phyloP scores from a whole-genome alignment of 2,113 vertebrate species.

The Uria lomvia region DNA sequence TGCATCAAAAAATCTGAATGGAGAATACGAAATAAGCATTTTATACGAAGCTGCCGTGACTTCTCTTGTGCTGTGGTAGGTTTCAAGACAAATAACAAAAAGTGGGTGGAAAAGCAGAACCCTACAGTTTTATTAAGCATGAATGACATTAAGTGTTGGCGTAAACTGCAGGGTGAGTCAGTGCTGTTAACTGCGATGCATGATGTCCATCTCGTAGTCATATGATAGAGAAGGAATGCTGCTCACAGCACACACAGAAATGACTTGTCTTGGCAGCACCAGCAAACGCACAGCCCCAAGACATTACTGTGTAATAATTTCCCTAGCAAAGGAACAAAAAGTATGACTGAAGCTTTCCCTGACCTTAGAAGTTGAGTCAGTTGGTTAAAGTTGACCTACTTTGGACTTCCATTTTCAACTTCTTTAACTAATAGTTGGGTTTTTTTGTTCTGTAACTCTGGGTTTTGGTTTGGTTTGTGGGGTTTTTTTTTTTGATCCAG shows the following conservation, averaged over 20 bases:
- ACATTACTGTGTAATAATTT: constrained; percentile 56
- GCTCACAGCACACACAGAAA: constrained; percentile 35
- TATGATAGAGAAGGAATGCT: constrained; percentile 48
- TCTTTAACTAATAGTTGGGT: neutral
- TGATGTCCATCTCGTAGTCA: constrained; percentile 37
- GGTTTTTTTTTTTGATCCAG: neutral
- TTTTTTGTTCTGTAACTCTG: neutral
- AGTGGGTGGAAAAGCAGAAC: constrained; percentile 48
- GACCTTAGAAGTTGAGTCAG: constrained; percentile 34
- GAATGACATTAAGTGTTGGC: constrained; percentile 56
- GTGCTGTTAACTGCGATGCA: constrained; percentile 2
- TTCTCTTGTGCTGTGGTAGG: neutral
- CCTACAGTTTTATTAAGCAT: constrained; percentile 46
- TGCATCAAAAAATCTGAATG: neutral
- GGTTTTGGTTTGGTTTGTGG: neutral
- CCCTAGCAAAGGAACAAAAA: constrained; percentile 47
- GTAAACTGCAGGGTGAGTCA: constrained; percentile 44
- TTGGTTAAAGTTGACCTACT: constrained; percentile 48
- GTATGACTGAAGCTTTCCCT: constrained; percentile 52
- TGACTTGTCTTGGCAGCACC: constrained; percentile 49
- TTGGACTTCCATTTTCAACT: constrained; percentile 2
- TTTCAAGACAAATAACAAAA: constrained; percentile 43
- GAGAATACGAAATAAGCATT: neutral
- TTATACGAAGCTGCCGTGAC: neutral
- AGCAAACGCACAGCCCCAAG: constrained; percentile 13